These are phyloP conservation scores for Luffia ferchaultella DNA, from an alignment of 2,888 invertebrate species.

Conservation along the genomic window DNA sequence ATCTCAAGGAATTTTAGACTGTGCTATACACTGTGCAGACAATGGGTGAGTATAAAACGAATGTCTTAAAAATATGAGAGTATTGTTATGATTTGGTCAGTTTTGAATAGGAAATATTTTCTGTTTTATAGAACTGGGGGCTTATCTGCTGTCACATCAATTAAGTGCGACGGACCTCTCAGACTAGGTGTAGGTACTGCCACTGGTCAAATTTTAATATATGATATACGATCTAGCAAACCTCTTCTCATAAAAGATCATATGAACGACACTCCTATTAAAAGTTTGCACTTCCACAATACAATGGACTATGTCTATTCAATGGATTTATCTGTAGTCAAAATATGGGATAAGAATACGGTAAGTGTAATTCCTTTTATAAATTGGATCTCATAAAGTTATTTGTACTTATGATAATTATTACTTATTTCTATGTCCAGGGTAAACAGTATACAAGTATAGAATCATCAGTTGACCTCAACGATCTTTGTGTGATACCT, in stretches of 20 bases:
- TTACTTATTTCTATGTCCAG: constrained; percentile 43
- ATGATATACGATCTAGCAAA: constrained; percentile 91
- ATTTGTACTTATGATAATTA: too few relatives aligned
- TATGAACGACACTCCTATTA: constrained; percentile 92
- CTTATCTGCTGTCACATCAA: constrained; percentile 79
- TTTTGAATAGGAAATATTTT: too few relatives aligned
- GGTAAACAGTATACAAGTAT: constrained; percentile 95
- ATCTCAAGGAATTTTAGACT: constrained; percentile 84
- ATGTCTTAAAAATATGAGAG: background rate
- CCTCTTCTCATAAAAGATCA: constrained; percentile 94
- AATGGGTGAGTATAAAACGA: constrained; percentile 31
- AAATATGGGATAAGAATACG: constrained; percentile 89
- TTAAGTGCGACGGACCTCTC: constrained; percentile 79
- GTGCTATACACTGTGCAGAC: constrained; percentile 72
- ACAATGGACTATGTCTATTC: constrained; percentile 84
- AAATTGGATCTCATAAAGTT: background rate
- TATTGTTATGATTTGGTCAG: too few relatives aligned
- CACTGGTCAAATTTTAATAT: constrained; percentile 92
- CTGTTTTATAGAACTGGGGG: constrained; percentile 62
- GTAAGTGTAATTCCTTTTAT: constrained; percentile 51
- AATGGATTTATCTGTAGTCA: constrained; percentile 87
- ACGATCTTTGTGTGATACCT: constrained; percentile 91
- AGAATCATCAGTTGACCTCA: constrained; percentile 86
- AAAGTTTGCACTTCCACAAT: constrained; percentile 84
- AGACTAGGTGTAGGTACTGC: constrained; percentile 91